Base-by-base conservation (phyloP, 2,888 invertebrate species). In the Acanthococcus lagerstroemiae region DNA sequence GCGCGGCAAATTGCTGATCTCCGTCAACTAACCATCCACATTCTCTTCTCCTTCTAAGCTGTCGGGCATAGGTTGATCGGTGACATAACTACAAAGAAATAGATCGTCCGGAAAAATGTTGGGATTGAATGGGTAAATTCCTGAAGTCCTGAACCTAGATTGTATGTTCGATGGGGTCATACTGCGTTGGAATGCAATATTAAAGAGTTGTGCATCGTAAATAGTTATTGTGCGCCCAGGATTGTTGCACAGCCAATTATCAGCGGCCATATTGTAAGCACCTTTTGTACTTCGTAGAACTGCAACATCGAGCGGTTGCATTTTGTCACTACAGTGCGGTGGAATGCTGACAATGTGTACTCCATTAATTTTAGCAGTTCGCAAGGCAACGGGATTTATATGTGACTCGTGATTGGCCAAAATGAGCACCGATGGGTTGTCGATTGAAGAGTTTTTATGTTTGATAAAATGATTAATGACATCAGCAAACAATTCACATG, bases 301-400 rank as follows among this genome's bases (percentile, higher is more conserved):
- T 22, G 71, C 65, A 58, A 72, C 56, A 69, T 73, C 73, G 55
- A 74, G 70, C 9, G 75, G 76, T 68, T 77, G 76, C 30, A 76
- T 65, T 68, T 74, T 76, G 67, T 75, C 74, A 45, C 73, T 73
- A 65, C 73, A 75, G 70, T 78, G 76, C 25, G 75, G 74, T 26
- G 75, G 75, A 58, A 77, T 72, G n/a, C 75, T 75, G 22, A 77
- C 67, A 69, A 77, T 69, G 17, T 74, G 74, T 19, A 77, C 73
- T 12, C 76, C 75, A 71, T 74, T 74, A 46, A 73, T 72, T 72
- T 74, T 73, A 57, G 72, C 72, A 56, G 69, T 71, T 55, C 75
- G 70, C 50, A 77, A 54, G 24, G 70, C 68, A 25, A 71, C 71
- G 19, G 74, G 67, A 45, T 58, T 60, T 17, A 74, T 68, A 60